Conservation (phyloP, 2,888 invertebrate genomes). For the Drosophila neutralis region DNA sequence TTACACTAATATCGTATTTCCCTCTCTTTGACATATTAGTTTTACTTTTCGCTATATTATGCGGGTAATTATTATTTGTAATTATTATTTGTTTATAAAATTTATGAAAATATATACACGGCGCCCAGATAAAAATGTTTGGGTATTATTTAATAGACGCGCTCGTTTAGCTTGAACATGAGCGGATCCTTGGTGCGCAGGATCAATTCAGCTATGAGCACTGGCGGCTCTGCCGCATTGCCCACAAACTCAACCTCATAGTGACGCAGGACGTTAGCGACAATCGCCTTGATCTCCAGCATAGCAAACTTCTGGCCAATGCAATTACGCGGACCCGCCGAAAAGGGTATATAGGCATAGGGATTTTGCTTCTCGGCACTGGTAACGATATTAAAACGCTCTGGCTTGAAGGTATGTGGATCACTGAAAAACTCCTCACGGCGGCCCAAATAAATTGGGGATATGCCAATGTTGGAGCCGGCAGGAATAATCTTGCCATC, state of each 20-base stretch:
- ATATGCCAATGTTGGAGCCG: constrained; percentile 83
- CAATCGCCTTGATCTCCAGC: constrained; percentile 83
- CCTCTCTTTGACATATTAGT: not conserved
- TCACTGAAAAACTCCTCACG: constrained; percentile 79
- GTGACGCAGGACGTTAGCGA: constrained; percentile 81
- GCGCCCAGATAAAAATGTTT: not conserved
- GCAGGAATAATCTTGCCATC: constrained; percentile 84
- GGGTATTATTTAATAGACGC: constrained; percentile 59
- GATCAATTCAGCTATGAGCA: constrained; percentile 82
- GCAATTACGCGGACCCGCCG: constrained; percentile 84
- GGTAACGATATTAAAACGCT: constrained; percentile 82
- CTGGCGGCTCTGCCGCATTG: constrained; percentile 66
- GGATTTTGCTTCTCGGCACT: constrained; percentile 82
- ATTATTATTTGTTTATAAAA: not conserved
- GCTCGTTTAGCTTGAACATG: constrained; percentile 79
- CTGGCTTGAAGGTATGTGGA: constrained; percentile 82
- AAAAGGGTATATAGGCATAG: constrained; percentile 84
- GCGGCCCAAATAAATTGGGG: constrained; percentile 80
- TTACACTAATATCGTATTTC: not conserved
- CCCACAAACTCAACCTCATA: constrained; percentile 79
- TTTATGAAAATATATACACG: not conserved
- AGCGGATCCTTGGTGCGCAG: constrained; percentile 83
- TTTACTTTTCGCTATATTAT: not conserved
- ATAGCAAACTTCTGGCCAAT: constrained; percentile 85
- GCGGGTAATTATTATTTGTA: not conserved